A percentile compares a stretch with the other conserved stretches of the same genome.
Conservation (phyloP, 2,113 vertebrate species). For the Anser cygnoides region DNA sequence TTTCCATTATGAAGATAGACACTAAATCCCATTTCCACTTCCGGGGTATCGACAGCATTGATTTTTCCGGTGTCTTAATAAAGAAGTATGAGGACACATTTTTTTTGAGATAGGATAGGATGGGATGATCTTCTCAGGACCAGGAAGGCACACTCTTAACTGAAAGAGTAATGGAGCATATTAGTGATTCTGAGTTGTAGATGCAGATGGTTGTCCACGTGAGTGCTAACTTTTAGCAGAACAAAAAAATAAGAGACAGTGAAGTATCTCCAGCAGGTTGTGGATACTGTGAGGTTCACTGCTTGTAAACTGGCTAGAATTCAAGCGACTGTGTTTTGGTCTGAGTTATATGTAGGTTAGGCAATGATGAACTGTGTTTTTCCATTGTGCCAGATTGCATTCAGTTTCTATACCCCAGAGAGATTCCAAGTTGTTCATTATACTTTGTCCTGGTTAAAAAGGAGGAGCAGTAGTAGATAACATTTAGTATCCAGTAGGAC, state of each 20-base stretch:
- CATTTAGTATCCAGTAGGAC: not conserved
- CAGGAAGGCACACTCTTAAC: not conserved
- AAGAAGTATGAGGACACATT: constrained; percentile 9
- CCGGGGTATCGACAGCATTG: constrained; percentile 29
- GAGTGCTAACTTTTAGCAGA: constrained; percentile 41
- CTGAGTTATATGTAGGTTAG: not conserved
- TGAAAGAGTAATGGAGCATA: constrained; percentile 17
- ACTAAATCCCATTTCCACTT: constrained; percentile 47
- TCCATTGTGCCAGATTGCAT: constrained; percentile 50
- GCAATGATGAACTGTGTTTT: constrained; percentile 38
- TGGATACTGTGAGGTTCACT: constrained; percentile 37
- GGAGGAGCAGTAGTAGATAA: constrained; percentile 4
- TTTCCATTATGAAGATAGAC: constrained; percentile 56
- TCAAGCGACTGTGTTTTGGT: constrained; percentile 32
- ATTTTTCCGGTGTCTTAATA: constrained; percentile 49
- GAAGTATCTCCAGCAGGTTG: constrained; percentile 58
- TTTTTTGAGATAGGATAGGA: constrained; percentile 21
- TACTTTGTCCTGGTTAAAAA: constrained; percentile 36
- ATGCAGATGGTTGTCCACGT: constrained; percentile 43
- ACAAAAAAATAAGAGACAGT: constrained; percentile 39
- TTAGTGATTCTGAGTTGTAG: constrained; percentile 25
- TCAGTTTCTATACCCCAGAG: not conserved
- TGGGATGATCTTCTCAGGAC: constrained; percentile 17
- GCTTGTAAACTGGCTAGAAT: constrained; percentile 23
- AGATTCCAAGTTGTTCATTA: constrained; percentile 34